Evolutionary conservation across 2,888 invertebrate genomes (phyloP).

Genomic region (Meteorus cinctellus): DNA sequence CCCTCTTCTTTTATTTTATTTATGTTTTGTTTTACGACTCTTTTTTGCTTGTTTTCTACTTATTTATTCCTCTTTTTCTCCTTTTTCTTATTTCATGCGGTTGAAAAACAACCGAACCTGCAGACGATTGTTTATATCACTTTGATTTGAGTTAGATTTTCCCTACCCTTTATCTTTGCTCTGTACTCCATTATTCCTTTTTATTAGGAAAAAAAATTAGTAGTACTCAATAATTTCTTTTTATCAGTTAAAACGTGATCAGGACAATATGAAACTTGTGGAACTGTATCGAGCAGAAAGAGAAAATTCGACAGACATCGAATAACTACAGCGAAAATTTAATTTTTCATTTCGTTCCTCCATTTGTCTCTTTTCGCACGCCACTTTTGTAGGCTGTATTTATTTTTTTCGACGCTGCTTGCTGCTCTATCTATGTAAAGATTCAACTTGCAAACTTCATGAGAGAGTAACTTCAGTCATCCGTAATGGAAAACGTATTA

Average conservation of each 20-base stretch:
- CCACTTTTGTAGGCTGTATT: neutral
- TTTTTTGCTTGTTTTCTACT: neutral
- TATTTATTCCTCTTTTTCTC: neutral
- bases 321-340: neutral
- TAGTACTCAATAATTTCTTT: neutral
- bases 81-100: neutral
- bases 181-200: neutral
- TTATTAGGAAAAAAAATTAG: neutral
- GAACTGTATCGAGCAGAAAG: neutral
- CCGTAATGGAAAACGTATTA: conserved; percentile 69
- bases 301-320: neutral
- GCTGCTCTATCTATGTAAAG: neutral
- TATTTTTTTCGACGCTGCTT: neutral
- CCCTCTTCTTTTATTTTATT: conserved; percentile 1
- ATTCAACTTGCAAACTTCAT: conserved; percentile 46
- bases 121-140: conserved; percentile 8
- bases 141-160: neutral
- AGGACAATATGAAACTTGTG: neutral
- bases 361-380: neutral
- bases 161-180: neutral
- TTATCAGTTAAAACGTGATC: neutral
- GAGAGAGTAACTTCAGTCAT: conserved; percentile 53
- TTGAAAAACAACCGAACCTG: neutral
- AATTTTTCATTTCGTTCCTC: neutral
- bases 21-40: too few species aligned